Percentiles rank a stretch among this genome's conserved stretches.
phyloP scores from a whole-genome alignment of 2,113 vertebrate genomes.

The Eolophus roseicapilla region DNA sequence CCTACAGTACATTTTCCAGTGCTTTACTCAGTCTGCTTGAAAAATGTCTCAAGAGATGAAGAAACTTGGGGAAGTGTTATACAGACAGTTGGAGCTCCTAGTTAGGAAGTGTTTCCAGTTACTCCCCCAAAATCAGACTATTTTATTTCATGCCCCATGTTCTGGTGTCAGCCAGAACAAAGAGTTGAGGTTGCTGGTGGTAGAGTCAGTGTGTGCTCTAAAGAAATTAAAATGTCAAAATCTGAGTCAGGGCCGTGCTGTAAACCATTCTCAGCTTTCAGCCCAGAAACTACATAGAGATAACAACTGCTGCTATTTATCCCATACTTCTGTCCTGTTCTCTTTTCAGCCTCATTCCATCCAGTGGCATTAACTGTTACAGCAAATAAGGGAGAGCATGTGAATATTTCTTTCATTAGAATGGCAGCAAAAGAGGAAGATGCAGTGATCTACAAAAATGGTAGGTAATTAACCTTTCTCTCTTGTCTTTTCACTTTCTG shows the following conservation, averaged over 20 bases:
- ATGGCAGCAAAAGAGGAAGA: conserved; percentile 81
- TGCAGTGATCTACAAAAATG: conserved; percentile 84
- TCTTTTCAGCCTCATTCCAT: conserved; percentile 80
- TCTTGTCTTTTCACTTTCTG: background rate
- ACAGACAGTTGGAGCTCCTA: background rate
- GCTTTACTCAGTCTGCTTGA: background rate
- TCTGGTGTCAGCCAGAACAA: background rate
- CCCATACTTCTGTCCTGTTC: background rate
- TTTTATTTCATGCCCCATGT: background rate
- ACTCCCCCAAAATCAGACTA: background rate
- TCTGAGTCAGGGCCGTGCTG: background rate
- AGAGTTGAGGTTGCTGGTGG: background rate
- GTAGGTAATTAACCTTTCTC: conserved; percentile 73
- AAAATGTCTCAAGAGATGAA: background rate
- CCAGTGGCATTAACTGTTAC: conserved; percentile 84
- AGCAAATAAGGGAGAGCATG: conserved; percentile 81
- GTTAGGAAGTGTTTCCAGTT: background rate
- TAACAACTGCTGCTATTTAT: background rate
- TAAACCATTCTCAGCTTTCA: background rate
- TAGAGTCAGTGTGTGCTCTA: background rate
- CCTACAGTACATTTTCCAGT: background rate
- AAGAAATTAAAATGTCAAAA: background rate
- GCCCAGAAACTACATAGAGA: background rate
- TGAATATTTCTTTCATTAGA: conserved; percentile 80
- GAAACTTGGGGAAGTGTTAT: background rate